Conservation (phyloP, 1,140 invertebrate species). For the Patella vulgata region DNA sequence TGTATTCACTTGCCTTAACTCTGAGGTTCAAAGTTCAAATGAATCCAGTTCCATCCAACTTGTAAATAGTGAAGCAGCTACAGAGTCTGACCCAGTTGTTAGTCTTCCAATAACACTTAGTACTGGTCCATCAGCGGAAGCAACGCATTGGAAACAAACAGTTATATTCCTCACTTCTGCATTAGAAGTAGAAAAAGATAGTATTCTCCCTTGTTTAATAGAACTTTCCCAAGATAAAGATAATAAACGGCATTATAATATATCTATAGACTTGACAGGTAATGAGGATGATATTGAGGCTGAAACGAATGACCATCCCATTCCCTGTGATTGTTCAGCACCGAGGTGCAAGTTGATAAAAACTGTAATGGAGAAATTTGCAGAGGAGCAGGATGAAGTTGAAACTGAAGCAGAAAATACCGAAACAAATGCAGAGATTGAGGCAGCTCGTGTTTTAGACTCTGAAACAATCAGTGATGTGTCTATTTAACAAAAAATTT, state of each 20-base stretch:
- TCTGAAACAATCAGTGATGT: too few relatives aligned
- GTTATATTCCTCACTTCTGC: conserved; percentile 87
- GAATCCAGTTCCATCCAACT: too few relatives aligned
- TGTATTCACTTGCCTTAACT: conserved; percentile 30
- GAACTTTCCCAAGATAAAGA: conserved; percentile 38
- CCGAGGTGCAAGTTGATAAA: conserved; percentile 45
- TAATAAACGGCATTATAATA: conserved; percentile 57
- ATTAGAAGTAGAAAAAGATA: conserved; percentile 33
- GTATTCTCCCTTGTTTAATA: conserved; percentile 34
- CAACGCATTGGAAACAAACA: conserved; percentile 99
- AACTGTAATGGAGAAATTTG: conserved; percentile 51
- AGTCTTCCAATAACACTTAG: conserved; percentile 31
- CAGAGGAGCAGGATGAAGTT: conserved; percentile 44
- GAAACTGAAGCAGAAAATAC: conserved; percentile 47
- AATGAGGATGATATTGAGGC: conserved; percentile 9
- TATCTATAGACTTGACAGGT: conserved; percentile 39
- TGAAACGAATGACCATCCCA: conserved; percentile 35
- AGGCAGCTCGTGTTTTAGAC: conserved; percentile 27
- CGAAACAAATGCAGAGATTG: conserved; percentile 34
- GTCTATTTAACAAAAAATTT: too few relatives aligned
- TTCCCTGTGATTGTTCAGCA: conserved; percentile 54
- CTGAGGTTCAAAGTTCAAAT: background rate
- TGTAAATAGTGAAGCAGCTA: background rate
- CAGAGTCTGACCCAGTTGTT: conserved; percentile 8
- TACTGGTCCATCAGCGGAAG: conserved; percentile 65